phyloP scores from a whole-genome alignment of 2,113 vertebrate genomes.

The Sporophila hypoxantha region DNA sequence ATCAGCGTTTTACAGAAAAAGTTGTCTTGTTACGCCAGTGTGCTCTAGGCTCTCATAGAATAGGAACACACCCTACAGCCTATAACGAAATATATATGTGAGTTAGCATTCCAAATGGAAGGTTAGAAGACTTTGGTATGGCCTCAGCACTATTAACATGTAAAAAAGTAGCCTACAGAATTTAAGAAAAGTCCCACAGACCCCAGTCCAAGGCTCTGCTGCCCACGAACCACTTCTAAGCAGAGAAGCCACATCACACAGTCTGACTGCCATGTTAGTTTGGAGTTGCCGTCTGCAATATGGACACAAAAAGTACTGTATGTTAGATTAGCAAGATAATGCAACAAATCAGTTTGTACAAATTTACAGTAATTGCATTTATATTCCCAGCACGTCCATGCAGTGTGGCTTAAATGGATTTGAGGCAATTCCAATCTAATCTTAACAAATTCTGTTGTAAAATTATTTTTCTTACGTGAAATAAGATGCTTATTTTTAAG shows the following conservation, averaged over 20 bases:
- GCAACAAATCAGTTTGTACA: constrained; percentile 83
- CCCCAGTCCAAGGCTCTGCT: constrained; percentile 99
- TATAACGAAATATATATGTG: background rate
- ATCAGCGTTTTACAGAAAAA: constrained; percentile 23
- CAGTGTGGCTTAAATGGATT: constrained; percentile 78
- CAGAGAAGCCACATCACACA: constrained; percentile 99
- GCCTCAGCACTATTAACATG: constrained; percentile 79
- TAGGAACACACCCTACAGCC: constrained; percentile 24
- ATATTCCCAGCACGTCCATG: constrained; percentile 79
- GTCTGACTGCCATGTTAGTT: constrained; percentile 99
- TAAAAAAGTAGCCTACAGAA: constrained; percentile 74
- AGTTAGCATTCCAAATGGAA: constrained; percentile 49
- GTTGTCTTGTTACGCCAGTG: constrained; percentile 1
- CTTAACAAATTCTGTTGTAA: constrained; percentile 62
- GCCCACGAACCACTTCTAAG: constrained; percentile 99
- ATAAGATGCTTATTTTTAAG: constrained; percentile 50
- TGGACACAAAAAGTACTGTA: constrained; percentile 94
- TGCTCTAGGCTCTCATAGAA: constrained; percentile 56
- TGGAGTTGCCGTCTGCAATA: constrained; percentile 98
- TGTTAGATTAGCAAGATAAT: constrained; percentile 88
- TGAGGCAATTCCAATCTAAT: constrained; percentile 82
- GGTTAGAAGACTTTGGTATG: constrained; percentile 83
- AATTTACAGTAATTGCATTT: constrained; percentile 78
- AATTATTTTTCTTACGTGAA: constrained; percentile 45
- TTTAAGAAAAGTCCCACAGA: constrained; percentile 89